Base-by-base conservation (phyloP, 2,888 invertebrate species). In the Lithosia quadra region DNA sequence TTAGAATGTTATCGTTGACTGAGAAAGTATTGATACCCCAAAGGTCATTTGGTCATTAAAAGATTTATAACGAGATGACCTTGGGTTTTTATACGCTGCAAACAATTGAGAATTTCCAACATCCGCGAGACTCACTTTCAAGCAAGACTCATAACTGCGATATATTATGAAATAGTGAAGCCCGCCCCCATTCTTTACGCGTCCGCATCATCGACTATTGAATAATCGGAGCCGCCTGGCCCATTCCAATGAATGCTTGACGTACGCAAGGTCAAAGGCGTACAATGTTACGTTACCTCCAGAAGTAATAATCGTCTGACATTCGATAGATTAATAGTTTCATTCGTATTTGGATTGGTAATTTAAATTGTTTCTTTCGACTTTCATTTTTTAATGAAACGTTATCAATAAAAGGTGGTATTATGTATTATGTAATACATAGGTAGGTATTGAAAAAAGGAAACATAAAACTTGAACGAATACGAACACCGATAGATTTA, bases 131-230 rank as follows among this genome's bases (percentile, higher is more conserved):
- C 85, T 91, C 87, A 86, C 89, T 90, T 90, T 87, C 86, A 77
- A 86, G 74, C 71, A 63, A 64, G 63, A 71, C 58, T 43, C 53
- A 76, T 49, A 28, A 59, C 39, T 59, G 78, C 58, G 61, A 68
- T 74, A 77, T 75, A 85, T 93, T 92, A 91, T 87, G 92, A 91
- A 92, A 92, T 89, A 78, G 74, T 11, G 80, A 77, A 84, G 85
- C 83, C 87, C 90, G 90, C 84, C 87, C 90, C 84, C 90, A 90
- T 88, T 89, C 85, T 73, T 59, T 57, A 73, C 83, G 87, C 86
- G 88, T 88, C 87, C 84, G 87, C 77, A 79, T 79, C 82, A 78
- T 77, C 65, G 72, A 68, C 75, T 72, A 78, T 82, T 81, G 86
- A 86, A 88, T 88, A 90, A 90, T 85, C 78, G 78, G 73, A 80